Conservation (phyloP, 2,797 vertebrate species). For the Eidolon dupreanum region DNA sequence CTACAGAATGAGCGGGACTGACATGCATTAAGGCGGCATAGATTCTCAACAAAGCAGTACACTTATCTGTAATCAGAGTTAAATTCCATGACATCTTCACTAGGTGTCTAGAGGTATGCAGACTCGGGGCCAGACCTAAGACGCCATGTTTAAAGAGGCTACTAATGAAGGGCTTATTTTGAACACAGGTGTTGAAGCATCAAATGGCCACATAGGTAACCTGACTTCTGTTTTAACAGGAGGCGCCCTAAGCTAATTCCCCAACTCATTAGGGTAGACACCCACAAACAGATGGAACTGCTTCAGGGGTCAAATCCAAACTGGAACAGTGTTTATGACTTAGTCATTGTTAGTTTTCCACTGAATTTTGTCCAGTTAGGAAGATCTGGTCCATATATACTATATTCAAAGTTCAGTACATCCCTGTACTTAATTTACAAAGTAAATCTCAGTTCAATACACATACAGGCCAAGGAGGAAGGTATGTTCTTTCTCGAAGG, state of each 20-base stretch:
- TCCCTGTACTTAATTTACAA: neutral
- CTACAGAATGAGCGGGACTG: neutral
- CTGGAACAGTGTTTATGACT: neutral
- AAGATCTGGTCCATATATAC: neutral
- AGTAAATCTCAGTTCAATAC: neutral
- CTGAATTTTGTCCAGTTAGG: neutral
- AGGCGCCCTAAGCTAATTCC: neutral
- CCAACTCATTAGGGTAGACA: neutral
- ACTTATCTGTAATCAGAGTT: neutral
- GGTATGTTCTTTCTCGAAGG: neutral
- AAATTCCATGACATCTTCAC: neutral
- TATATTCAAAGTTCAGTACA: neutral
- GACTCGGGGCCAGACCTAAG: neutral
- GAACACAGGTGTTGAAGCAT: neutral
- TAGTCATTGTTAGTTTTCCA: neutral
- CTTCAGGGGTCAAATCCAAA: neutral
- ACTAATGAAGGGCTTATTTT: conserved; percentile 6
- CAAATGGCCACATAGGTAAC: neutral
- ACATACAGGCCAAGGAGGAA: neutral
- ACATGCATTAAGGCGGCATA: neutral
- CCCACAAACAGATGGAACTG: neutral
- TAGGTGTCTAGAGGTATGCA: neutral
- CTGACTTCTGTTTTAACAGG: neutral
- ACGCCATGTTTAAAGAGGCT: neutral
- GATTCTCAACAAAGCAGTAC: neutral